Percentiles rank a stretch among this genome's conserved stretches.
Evolutionary conservation across 2,888 invertebrate genomes (phyloP).

Genomic region (Amphipyra tragopoginis): DNA sequence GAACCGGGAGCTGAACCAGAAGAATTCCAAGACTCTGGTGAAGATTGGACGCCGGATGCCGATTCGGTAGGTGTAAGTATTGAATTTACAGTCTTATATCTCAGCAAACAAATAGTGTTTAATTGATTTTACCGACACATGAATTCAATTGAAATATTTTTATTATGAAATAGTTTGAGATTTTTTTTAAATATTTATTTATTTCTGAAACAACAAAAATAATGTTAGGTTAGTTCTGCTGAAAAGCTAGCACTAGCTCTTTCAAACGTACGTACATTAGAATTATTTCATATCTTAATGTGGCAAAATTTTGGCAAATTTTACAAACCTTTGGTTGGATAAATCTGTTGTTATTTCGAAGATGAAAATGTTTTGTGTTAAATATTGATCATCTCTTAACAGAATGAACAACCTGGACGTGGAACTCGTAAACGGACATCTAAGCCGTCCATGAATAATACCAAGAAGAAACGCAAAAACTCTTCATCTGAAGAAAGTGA

Average conservation of each 20-base stretch:
- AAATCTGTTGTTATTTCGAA: too few relatives aligned
- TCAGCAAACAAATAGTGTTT: background rate
- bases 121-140: background rate
- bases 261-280: too few relatives aligned
- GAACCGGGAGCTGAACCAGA: constrained; percentile 85
- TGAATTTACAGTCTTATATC: constrained; percentile 8
- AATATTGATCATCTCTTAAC: constrained; percentile 11
- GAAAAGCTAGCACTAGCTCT: too few relatives aligned
- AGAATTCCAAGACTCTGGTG: constrained; percentile 89
- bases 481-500: constrained; percentile 86
- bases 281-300: too few relatives aligned
- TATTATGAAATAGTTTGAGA: too few relatives aligned
- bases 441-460: constrained; percentile 77
- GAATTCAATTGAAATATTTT: too few relatives aligned
- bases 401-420: constrained; percentile 81
- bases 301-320: too few relatives aligned
- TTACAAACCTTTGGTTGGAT: too few relatives aligned
- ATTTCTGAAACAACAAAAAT: too few relatives aligned
- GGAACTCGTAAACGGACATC: constrained; percentile 79
- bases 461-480: constrained; percentile 86
- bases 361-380: background rate
- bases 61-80: constrained; percentile 77
- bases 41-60: constrained; percentile 90
- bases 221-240: constrained; percentile 39
- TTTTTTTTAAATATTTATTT: too few relatives aligned